These are phyloP conservation scores for Cottus gobio DNA, from an alignment of 2,113 vertebrate species.

Conservation along the genomic window DNA sequence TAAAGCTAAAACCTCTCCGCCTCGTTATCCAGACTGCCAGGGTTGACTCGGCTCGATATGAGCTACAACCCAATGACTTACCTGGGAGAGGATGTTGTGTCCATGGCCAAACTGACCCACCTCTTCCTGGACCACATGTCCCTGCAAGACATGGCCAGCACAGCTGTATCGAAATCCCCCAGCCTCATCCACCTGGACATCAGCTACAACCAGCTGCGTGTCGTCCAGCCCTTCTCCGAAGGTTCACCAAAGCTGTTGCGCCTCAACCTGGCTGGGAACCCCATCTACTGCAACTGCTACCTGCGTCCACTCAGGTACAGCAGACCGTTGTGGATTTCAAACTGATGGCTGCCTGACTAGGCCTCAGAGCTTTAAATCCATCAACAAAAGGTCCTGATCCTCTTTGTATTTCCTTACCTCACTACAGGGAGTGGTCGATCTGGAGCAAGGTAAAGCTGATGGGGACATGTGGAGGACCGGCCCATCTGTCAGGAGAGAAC, in stretches of 20 bases:
- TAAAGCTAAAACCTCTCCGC: background rate
- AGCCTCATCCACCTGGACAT: conserved; percentile 87
- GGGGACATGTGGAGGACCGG: conserved; percentile 84
- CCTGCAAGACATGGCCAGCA: conserved; percentile 88
- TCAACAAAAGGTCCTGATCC: background rate
- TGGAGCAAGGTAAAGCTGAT: conserved; percentile 78
- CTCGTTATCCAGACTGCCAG: conserved; percentile 75
- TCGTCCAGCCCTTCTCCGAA: conserved; percentile 84
- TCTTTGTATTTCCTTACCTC: background rate
- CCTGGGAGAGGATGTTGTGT: conserved; percentile 87
- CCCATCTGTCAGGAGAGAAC: conserved; percentile 83
- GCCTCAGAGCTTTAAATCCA: background rate
- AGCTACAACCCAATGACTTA: conserved; percentile 94
- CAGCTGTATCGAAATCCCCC: conserved; percentile 86
- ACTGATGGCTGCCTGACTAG: background rate
- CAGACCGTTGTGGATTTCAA: background rate
- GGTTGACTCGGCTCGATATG: conserved; percentile 86
- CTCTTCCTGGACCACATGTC: conserved; percentile 90
- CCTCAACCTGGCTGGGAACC: conserved; percentile 88
- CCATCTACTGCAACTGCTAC: conserved; percentile 91
- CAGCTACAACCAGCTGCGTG: conserved; percentile 88
- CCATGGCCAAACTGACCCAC: conserved; percentile 88
- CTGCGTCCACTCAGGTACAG: conserved; percentile 84
- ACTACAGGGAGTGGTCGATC: conserved; percentile 83
- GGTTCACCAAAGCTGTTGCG: conserved; percentile 80